Conservation (phyloP, 2,888 invertebrate genomes). For the Rosalia funebris region DNA sequence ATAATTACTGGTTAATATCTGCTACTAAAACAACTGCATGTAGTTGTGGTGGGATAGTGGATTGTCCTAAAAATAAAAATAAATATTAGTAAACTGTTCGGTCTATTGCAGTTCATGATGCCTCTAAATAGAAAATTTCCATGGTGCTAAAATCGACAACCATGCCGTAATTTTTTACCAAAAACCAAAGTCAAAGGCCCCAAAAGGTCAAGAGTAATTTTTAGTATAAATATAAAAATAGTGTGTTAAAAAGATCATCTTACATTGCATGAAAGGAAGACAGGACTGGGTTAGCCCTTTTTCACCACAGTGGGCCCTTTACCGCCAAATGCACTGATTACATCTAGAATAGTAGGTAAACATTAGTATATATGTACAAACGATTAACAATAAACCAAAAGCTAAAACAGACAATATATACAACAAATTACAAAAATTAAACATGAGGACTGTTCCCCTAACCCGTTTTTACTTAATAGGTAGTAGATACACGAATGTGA, state of each 20-base stretch:
- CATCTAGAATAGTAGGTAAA: slow-evolving; percentile 74
- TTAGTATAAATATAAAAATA: slow-evolving; percentile 48
- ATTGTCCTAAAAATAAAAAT: slow-evolving; percentile 58
- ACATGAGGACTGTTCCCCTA: slow-evolving; percentile 13
- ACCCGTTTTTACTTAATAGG: neutral
- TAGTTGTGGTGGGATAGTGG: slow-evolving; percentile 59
- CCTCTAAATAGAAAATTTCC: neutral
- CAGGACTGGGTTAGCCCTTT: slow-evolving; percentile 63
- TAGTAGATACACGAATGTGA: neutral
- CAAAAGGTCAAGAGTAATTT: slow-evolving; percentile 38
- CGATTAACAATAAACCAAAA: slow-evolving; percentile 25
- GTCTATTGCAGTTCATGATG: too few species aligned
- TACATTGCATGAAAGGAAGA: slow-evolving; percentile 62
- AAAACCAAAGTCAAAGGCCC: slow-evolving; percentile 35
- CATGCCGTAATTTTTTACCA: neutral
- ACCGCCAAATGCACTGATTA: slow-evolving; percentile 90
- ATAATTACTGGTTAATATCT: slow-evolving; percentile 51
- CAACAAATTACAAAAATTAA: slow-evolving; percentile 3
- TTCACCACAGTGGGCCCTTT: slow-evolving; percentile 66
- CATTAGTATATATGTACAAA: slow-evolving; percentile 46
- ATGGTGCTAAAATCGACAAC: neutral
- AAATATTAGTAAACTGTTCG: slow-evolving; percentile 25
- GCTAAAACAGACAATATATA: slow-evolving; percentile 20
- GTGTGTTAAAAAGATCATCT: slow-evolving; percentile 57
- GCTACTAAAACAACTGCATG: slow-evolving; percentile 58